A percentile compares a stretch with the other conserved stretches of the same genome.
Conservation (phyloP, 2,113 vertebrate species). For the Chloropsis cyanopogon region DNA sequence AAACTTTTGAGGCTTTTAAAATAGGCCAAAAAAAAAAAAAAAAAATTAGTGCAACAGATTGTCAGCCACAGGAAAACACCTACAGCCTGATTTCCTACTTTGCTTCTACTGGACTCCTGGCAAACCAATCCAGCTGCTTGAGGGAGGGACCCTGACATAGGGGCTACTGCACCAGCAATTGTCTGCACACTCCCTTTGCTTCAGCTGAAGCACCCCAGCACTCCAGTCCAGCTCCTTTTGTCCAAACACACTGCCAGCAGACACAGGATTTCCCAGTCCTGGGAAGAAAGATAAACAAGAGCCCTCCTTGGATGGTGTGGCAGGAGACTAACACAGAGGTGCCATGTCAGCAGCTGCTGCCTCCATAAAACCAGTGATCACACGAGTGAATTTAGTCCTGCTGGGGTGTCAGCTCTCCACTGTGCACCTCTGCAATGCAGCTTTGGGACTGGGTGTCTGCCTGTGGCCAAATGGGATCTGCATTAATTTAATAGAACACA, state of each 20-base stretch:
- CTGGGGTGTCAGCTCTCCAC: neutral
- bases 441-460: neutral
- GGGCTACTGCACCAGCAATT: neutral
- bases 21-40: neutral
- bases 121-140: neutral
- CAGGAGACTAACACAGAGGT: neutral
- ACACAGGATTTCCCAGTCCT: neutral
- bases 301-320: no score
- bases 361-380: neutral
- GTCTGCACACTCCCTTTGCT: neutral
- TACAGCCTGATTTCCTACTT: neutral
- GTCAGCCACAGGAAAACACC: neutral
- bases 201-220: fast-evolving
- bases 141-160: neutral
- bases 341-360: neutral
- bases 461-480: neutral
- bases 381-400: neutral
- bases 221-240: neutral
- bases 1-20: neutral
- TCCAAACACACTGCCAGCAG: neutral
- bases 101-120: neutral
- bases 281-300: neutral
- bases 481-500: neutral
- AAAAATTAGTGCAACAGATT: neutral
- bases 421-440: neutral